Conservation (phyloP, 1,140 invertebrate species). For the Coelopa frigida region DNA sequence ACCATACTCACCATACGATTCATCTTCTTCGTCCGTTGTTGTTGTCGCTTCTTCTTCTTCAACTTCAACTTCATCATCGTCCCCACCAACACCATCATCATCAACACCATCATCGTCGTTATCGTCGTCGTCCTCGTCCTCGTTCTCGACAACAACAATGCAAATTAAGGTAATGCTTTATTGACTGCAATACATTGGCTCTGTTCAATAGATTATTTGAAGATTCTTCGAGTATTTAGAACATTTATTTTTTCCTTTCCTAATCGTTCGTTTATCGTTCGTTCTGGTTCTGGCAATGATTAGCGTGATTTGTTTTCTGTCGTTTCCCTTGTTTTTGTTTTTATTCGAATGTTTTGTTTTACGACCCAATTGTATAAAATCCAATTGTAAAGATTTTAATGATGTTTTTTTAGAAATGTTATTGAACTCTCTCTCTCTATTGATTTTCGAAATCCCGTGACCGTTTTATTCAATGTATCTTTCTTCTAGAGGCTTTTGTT, state of each 20-base stretch:
- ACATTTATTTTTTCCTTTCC: neutral
- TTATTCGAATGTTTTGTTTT: too few species aligned
- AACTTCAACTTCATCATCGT: constrained; percentile 4
- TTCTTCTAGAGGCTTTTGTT: too few species aligned
- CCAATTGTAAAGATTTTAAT: too few species aligned
- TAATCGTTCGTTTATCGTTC: neutral
- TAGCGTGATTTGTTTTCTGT: neutral
- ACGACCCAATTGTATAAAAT: too few species aligned
- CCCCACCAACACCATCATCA: neutral
- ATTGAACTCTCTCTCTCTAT: too few species aligned
- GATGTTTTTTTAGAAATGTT: too few species aligned
- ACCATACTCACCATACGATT: constrained; percentile 6
- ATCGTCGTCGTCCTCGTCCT: constrained; percentile 3
- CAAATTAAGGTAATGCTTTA: constrained; percentile 8
- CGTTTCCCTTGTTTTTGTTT: too few species aligned
- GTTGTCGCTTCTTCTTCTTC: constrained; percentile 10
- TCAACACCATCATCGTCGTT: constrained; percentile 4
- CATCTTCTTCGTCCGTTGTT: neutral
- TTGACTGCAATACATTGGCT: too few species aligned
- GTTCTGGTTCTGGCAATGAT: neutral
- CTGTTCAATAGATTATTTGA: too few species aligned
- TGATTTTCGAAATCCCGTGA: too few species aligned
- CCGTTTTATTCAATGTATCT: too few species aligned
- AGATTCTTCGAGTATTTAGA: too few species aligned
- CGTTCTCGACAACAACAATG: constrained; percentile 3